A percentile compares a stretch with the other conserved stretches of the same genome.
Evolutionary conservation across 1,140 invertebrate genomes (phyloP).

Genomic region (Frieseomelitta varia): DNA sequence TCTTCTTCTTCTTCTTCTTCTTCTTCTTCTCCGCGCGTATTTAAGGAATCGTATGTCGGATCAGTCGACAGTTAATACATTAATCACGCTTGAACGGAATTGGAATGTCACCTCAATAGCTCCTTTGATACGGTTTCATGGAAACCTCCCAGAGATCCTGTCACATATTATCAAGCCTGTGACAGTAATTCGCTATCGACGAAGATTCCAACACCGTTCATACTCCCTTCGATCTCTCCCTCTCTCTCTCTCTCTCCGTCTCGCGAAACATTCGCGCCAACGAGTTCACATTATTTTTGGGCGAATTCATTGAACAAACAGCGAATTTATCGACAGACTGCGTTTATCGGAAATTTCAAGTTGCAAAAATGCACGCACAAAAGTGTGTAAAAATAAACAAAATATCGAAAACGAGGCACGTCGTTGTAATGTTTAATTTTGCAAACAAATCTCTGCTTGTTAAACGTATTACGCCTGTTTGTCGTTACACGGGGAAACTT

Average conservation of each 20-base stretch:
- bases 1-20: no score
- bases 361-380: no score
- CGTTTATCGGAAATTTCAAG: no score
- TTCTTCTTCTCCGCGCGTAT: no score
- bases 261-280: neutral
- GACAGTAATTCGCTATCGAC: conserved; percentile 7
- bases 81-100: conserved; percentile 17
- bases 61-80: conserved; percentile 17
- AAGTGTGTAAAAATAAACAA: no score
- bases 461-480: no score
- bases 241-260: neutral
- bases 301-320: no score
- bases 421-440: no score
- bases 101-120: conserved; percentile 26
- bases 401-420: no score
- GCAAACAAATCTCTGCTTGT: no score
- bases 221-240: neutral
- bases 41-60: neutral
- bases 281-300: neutral
- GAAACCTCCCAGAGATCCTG: conserved; percentile 21
- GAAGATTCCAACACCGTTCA: conserved; percentile 9
- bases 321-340: no score
- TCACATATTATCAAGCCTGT: conserved; percentile 22
- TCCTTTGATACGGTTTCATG: conserved; percentile 29
- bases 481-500: no score